Evolutionary conservation across 2,888 invertebrate genomes (phyloP).

Genomic region (Drosophila demipolita): DNA sequence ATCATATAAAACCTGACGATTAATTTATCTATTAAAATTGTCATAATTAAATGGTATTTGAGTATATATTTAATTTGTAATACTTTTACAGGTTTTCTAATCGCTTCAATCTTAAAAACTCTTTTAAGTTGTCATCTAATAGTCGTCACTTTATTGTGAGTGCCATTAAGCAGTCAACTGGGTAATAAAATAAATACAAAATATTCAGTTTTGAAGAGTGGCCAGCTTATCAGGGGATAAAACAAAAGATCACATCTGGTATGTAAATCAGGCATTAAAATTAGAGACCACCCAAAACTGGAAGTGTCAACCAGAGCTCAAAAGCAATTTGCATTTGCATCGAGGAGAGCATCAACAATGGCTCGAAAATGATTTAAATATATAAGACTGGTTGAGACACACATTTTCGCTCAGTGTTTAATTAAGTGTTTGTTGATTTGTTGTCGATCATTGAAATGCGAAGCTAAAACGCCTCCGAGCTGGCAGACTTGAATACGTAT

Average conservation of each 20-base stretch:
- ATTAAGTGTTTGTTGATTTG: conserved; percentile 79
- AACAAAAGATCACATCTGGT: conserved; percentile 63
- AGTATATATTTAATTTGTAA: not conserved
- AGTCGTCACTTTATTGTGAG: conserved; percentile 68
- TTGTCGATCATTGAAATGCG: conserved; percentile 66
- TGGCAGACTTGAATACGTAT: conserved; percentile 38
- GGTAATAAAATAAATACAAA: conserved; percentile 38
- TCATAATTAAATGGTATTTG: not conserved
- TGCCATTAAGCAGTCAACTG: conserved; percentile 41
- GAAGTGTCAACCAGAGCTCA: conserved; percentile 27
- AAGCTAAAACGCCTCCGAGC: conserved; percentile 68
- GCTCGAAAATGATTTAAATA: conserved; percentile 47
- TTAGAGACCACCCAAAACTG: conserved; percentile 59
- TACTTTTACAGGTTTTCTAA: conserved; percentile 30
- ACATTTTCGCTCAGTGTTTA: conserved; percentile 53
- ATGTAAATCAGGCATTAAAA: conserved; percentile 63
- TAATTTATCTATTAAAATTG: not conserved
- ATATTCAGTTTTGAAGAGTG: conserved; percentile 35
- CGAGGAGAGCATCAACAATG: conserved; percentile 34
- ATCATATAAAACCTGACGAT: not conserved
- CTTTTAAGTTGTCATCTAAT: conserved; percentile 64
- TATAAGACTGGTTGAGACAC: conserved; percentile 15
- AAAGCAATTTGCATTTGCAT: conserved; percentile 74
- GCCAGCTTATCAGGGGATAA: conserved; percentile 21
- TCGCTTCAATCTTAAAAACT: conserved; percentile 41